phyloP scores from a whole-genome alignment of 2,888 invertebrate genomes.

The Dicroscelio sp. region DNA sequence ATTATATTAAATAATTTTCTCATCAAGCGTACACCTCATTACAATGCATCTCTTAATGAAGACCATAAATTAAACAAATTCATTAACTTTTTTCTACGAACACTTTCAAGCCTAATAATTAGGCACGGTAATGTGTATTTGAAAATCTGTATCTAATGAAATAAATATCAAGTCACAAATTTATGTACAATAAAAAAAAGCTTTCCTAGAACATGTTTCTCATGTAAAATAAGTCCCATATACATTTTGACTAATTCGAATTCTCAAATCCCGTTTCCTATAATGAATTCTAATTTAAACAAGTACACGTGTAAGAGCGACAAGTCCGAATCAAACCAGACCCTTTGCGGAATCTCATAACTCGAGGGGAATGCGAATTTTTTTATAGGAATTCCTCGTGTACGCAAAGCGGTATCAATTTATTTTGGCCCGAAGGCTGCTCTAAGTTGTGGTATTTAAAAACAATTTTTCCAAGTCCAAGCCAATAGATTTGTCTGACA shows the following conservation, averaged over 20 bases:
- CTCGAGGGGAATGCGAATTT: constrained; percentile 21
- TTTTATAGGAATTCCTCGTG: constrained; percentile 28
- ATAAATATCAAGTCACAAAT: background rate
- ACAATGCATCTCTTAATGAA: constrained; percentile 13
- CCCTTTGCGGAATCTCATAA: too few relatives aligned
- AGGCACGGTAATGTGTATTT: too few relatives aligned
- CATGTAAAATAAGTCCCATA: constrained; percentile 7
- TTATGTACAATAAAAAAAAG: background rate
- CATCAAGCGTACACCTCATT: constrained; percentile 41
- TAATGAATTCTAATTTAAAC: constrained; percentile 30
- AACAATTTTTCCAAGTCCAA: constrained; percentile 68
- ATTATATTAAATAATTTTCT: constrained; percentile 55
- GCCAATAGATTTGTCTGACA: constrained; percentile 86
- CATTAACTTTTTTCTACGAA: constrained; percentile 47
- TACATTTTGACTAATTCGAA: constrained; percentile 50
- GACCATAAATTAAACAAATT: constrained; percentile 33
- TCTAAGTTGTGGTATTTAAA: constrained; percentile 58
- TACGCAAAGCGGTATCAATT: constrained; percentile 50
- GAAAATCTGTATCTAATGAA: background rate
- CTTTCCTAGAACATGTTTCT: constrained; percentile 27
- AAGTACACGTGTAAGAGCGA: constrained; percentile 37
- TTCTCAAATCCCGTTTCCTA: background rate
- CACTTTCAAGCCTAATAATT: constrained; percentile 10
- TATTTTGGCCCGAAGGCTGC: constrained; percentile 51
- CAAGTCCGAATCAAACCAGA: constrained; percentile 1